Conservation (phyloP, 1,140 invertebrate species). For the Drosophila insularis region DNA sequence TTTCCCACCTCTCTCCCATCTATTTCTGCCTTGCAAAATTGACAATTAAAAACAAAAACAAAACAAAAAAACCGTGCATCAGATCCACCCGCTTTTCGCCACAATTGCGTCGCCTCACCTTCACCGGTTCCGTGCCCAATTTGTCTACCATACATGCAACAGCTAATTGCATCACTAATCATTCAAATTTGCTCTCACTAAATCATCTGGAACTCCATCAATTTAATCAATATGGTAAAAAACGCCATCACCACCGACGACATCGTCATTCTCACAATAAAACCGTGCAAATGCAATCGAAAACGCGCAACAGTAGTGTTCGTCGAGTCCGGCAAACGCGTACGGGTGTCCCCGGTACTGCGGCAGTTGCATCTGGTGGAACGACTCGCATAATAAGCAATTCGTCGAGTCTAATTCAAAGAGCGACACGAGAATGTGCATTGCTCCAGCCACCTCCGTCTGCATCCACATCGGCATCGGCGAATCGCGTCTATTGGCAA, state of each 20-base stretch:
- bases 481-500: constrained; percentile 72
- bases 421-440: constrained; percentile 67
- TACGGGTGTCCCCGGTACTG: constrained; percentile 18
- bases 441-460: constrained; percentile 64
- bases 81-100: constrained; percentile 75
- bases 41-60: constrained; percentile 10
- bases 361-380: constrained; percentile 21
- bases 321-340: constrained; percentile 55
- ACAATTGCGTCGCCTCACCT: constrained; percentile 73
- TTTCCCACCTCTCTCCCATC: constrained; percentile 12
- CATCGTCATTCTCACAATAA: constrained; percentile 50
- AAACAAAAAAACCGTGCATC: constrained; percentile 25
- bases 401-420: constrained; percentile 73
- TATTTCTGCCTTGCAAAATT: constrained; percentile 1
- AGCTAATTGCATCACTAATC: constrained; percentile 49
- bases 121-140: constrained; percentile 82
- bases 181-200: constrained; percentile 73
- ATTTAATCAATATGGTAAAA: constrained; percentile 48
- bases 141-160: constrained; percentile 61
- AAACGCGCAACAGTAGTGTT: constrained; percentile 58
- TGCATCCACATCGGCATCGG: constrained; percentile 16
- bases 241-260: constrained; percentile 64
- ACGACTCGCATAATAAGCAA: constrained; percentile 71
- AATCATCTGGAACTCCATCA: constrained; percentile 47
- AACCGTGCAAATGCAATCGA: constrained; percentile 21